Conservation (phyloP, 2,113 vertebrate species). For the Heterotilapia buettikoferi region DNA sequence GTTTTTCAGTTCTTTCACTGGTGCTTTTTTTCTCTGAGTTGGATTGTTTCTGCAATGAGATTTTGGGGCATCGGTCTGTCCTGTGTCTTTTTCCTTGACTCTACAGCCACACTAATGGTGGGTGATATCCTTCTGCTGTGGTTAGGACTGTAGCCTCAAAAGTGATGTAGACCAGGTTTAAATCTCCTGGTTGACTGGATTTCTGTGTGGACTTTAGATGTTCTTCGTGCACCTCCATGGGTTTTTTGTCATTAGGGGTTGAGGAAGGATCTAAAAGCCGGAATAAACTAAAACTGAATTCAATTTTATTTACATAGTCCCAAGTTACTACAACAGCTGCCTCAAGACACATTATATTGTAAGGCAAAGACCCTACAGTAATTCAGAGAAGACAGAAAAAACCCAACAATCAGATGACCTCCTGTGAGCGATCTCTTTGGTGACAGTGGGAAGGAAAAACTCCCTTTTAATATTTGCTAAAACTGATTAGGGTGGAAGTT, state of each 20-base stretch:
- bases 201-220: background rate
- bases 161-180: background rate
- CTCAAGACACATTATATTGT: background rate
- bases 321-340: background rate
- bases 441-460: background rate
- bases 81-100: background rate
- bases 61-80: background rate
- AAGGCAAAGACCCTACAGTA: background rate
- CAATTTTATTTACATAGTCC: background rate
- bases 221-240: background rate
- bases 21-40: background rate
- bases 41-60: background rate
- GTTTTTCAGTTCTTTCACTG: background rate
- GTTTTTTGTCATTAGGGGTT: background rate
- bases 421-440: background rate
- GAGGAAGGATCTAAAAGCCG: background rate
- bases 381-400: background rate
- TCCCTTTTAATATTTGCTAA: background rate
- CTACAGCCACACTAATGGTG: background rate
- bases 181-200: background rate
- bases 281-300: background rate
- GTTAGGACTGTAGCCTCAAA: accelerated
- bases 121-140: background rate
- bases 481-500: background rate
- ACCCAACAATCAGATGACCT: background rate